These are phyloP conservation scores for Harpagoxenus sublaevis DNA, from an alignment of 2,888 invertebrate species.

Conservation along the genomic window DNA sequence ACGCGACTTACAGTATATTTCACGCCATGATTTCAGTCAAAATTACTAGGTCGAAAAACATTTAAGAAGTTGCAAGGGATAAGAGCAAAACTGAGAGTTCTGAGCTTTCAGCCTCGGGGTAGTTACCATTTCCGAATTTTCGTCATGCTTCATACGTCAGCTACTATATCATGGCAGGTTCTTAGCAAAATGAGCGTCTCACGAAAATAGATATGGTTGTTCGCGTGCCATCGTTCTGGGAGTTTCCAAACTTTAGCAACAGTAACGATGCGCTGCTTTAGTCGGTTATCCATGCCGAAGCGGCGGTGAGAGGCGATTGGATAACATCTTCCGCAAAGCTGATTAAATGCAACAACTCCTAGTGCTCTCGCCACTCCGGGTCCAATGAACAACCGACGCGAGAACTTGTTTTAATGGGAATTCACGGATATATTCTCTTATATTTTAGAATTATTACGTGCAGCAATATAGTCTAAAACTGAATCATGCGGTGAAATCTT, in stretches of 20 bases:
- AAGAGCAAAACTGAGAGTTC: background rate
- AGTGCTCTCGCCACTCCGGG: slow-evolving; percentile 13
- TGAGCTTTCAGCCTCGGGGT: background rate
- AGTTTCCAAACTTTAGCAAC: slow-evolving; percentile 34
- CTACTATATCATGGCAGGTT: background rate
- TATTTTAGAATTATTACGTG: background rate
- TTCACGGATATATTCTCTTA: background rate
- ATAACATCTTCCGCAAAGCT: slow-evolving; percentile 43
- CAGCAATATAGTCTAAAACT: background rate
- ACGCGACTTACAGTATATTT: background rate
- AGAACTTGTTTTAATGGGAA: slow-evolving; percentile 27
- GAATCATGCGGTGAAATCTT: background rate
- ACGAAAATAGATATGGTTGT: slow-evolving; percentile 26
- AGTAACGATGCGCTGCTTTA: slow-evolving; percentile 32
- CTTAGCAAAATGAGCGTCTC: slow-evolving; percentile 1
- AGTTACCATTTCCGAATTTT: background rate
- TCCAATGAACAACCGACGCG: background rate
- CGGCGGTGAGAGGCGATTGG: slow-evolving; percentile 30
- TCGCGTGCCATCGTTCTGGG: background rate
- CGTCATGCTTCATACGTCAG: background rate
- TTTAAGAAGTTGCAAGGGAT: background rate
- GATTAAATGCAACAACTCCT: slow-evolving; percentile 51
- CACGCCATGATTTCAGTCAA: background rate
- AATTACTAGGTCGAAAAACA: background rate
- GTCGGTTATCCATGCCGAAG: slow-evolving; percentile 36